A percentile compares a stretch with the other conserved stretches of the same genome.
phyloP scores from a whole-genome alignment of 1,140 invertebrate genomes.

The Pomacea maculata region DNA sequence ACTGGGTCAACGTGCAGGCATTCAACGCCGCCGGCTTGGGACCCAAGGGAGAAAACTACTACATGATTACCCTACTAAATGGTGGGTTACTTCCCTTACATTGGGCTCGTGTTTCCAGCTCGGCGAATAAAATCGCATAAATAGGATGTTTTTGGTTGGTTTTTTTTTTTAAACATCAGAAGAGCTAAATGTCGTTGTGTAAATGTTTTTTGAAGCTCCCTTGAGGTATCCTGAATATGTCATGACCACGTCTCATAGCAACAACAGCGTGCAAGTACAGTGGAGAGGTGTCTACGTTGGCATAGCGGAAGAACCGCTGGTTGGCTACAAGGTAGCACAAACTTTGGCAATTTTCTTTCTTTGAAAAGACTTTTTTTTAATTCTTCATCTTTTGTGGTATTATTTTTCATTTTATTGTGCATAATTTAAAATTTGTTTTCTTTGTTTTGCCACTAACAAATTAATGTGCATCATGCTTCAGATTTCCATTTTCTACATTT shows the following conservation, averaged over 20 bases:
- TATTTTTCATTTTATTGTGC: neutral
- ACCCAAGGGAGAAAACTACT: conserved; percentile 78
- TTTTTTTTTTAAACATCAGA: too few species aligned
- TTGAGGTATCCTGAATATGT: conserved; percentile 42
- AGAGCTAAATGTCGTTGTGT: too few species aligned
- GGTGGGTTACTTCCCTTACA: conserved; percentile 20
- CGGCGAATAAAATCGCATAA: neutral
- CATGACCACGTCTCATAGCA: conserved; percentile 29
- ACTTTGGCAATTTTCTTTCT: neutral
- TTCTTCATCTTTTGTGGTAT: neutral
- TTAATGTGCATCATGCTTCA: too few species aligned
- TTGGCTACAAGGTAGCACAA: conserved; percentile 43
- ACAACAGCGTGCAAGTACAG: conserved; percentile 30
- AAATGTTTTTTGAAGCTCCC: conserved; percentile 29
- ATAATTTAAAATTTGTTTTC: neutral
- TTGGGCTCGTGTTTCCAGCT: neutral
- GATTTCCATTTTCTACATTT: too few species aligned
- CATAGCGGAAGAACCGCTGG: conserved; percentile 36
- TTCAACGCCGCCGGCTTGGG: conserved; percentile 96
- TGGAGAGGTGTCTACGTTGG: conserved; percentile 45
- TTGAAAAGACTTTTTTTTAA: neutral
- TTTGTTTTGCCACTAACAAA: too few species aligned
- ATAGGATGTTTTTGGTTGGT: too few species aligned
- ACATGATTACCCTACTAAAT: conserved; percentile 23
- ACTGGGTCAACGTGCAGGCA: conserved; percentile 93